A percentile compares a stretch with the other conserved stretches of the same genome.
Conservation (phyloP, 2,113 vertebrate genomes). For the Octodon degus region DNA sequence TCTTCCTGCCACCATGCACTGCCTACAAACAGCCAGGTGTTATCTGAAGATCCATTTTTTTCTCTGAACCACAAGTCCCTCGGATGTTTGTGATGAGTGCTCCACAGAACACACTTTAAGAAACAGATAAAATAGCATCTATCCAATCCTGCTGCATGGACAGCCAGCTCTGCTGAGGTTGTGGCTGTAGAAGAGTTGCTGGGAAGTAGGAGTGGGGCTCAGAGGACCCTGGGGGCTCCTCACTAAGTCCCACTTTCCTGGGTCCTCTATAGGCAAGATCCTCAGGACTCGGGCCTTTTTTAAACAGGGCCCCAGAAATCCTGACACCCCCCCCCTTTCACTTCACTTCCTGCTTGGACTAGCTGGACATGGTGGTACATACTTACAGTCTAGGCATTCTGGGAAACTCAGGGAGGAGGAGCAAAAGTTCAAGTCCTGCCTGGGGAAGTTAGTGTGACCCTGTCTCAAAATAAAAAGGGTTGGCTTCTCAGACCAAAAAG, state of each 20-base stretch:
- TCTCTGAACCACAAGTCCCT: background rate
- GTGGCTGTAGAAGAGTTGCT: background rate
- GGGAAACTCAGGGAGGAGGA: background rate
- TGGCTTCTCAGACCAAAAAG: too few species aligned
- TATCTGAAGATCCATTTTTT: background rate
- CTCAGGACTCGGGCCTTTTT: background rate
- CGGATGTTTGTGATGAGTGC: background rate
- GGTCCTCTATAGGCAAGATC: background rate
- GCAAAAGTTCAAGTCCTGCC: background rate
- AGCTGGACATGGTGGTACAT: background rate
- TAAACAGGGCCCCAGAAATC: background rate
- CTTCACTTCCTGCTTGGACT: accelerated
- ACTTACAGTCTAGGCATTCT: background rate
- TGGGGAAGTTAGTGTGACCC: background rate
- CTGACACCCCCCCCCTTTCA: background rate
- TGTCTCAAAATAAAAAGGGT: background rate
- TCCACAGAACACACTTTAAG: background rate
- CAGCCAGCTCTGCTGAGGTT: background rate
- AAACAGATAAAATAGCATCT: background rate
- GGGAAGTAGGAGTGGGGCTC: background rate
- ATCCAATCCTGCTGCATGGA: background rate
- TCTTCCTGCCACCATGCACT: background rate
- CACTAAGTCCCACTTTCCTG: background rate
- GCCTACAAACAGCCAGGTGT: background rate
- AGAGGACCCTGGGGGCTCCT: background rate